A percentile compares a stretch with the other conserved stretches of the same genome.
Conservation (phyloP, 2,888 invertebrate species). For the Volucella bombylans region DNA sequence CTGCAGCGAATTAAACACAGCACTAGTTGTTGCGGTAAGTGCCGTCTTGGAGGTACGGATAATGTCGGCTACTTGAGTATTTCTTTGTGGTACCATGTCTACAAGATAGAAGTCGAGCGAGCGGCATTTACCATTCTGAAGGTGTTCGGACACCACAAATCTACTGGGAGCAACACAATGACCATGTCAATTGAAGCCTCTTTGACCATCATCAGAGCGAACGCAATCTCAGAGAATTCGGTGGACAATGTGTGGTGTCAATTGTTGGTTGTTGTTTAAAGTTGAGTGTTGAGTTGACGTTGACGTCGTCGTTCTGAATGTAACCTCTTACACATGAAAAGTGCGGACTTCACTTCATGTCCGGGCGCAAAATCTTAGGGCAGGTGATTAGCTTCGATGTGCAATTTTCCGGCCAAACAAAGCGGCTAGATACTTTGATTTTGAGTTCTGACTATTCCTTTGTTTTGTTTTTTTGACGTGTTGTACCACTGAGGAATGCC, state of each 20-base stretch:
- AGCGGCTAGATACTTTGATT: constrained; percentile 69
- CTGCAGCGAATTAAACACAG: constrained; percentile 35
- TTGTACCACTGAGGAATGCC: constrained; percentile 42
- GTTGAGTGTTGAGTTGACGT: constrained; percentile 60
- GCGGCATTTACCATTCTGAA: constrained; percentile 60
- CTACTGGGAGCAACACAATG: constrained; percentile 70
- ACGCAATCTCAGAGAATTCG: constrained; percentile 51
- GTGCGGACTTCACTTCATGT: constrained; percentile 30
- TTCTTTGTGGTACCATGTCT: constrained; percentile 68
- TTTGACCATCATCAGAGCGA: constrained; percentile 52
- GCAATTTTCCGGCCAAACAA: constrained; percentile 70
- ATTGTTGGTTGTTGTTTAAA: constrained; percentile 54
- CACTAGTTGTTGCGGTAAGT: constrained; percentile 22
- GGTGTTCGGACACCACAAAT: constrained; percentile 68
- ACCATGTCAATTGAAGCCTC: constrained; percentile 71
- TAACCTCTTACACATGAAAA: constrained; percentile 36
- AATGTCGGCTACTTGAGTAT: constrained; percentile 64
- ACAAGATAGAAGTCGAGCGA: constrained; percentile 64
- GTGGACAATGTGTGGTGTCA: constrained; percentile 70
- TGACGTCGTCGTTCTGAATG: constrained; percentile 56
- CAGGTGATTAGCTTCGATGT: constrained; percentile 69
- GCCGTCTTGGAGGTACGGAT: neutral
- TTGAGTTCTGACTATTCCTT: constrained; percentile 53
- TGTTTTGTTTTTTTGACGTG: constrained; percentile 38
- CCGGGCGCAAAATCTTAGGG: constrained; percentile 53